phyloP scores from a whole-genome alignment of 2,113 vertebrate genomes.

The Hemicordylus capensis region DNA sequence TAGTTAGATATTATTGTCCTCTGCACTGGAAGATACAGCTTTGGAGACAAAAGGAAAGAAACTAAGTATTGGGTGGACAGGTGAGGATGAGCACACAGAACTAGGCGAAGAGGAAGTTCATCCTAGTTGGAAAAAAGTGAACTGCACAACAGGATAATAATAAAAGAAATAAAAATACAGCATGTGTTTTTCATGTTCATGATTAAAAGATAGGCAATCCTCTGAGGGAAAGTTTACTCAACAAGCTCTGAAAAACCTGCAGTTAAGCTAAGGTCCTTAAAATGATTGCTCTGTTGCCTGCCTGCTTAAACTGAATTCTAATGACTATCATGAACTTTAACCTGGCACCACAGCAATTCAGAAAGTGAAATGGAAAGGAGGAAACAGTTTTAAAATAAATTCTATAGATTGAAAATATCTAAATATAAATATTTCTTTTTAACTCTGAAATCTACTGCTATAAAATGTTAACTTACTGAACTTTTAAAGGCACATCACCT shows the following conservation, averaged over 20 bases:
- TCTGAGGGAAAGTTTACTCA: not conserved
- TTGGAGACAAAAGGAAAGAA: not conserved
- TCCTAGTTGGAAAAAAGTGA: not conserved
- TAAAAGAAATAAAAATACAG: not conserved
- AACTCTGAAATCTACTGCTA: not conserved
- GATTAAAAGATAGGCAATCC: not conserved
- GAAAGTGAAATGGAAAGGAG: not conserved
- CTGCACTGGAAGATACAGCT: not conserved
- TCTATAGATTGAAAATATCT: slow-evolving; percentile 27
- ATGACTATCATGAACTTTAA: not conserved
- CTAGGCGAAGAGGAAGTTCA: no score
- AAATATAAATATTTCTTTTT: not conserved
- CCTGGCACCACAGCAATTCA: not conserved
- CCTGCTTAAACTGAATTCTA: not conserved
- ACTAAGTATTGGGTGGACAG: not conserved
- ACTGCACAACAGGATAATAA: not conserved
- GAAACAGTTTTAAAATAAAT: not conserved
- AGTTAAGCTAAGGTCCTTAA: not conserved
- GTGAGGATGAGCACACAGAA: not conserved
- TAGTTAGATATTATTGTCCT: not conserved
- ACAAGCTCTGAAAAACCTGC: not conserved
- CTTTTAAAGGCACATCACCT: not conserved
- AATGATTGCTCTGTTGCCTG: not conserved
- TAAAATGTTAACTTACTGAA: slow-evolving; percentile 7
- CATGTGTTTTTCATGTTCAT: not conserved